Evolutionary conservation across 2,113 vertebrate genomes (phyloP), one percentile per base, ranked within the genome.

Genomic region (Choloepus hoffmanni): DNA sequence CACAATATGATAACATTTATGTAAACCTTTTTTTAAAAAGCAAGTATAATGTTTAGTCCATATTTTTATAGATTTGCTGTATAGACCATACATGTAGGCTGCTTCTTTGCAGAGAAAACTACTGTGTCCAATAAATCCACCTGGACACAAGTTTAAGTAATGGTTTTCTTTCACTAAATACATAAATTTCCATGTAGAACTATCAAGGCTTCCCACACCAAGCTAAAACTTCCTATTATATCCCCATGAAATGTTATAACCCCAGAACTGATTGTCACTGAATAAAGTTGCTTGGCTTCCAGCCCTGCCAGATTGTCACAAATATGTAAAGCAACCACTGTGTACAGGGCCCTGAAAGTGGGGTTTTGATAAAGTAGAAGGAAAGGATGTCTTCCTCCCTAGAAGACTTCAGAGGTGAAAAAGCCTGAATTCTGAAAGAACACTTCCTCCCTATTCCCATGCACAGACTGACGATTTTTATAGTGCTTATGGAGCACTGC

Each of bases 141-240:
- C 36, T 77, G 23, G 73, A 88, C 43, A 53, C 43, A 81, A 78
- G 7, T 11, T 85, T 85, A 45, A 63, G 5, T 10, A 89, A 33
- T 74, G 23, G 85, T 45, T 85, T 95, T 78, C 87, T 88, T 89
- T 55, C 33, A 43, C 91, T 12, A 82, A 76, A 70, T 58, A 45
- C 40, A 68, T 76, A n/a, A 62, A 53, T 63, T 85, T 65, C 21
- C 55, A 83, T 45, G 16, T 40, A 72, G 15, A 94, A 92, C 83
- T 74, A 36, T 13, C 77, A 62, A 67, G 33, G 2, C 2, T 43
- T 90, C 48, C 77, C 43, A 78, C 24, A 67, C 63, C 23, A 78
- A 83, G 53, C 28, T 65, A 30, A 30, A 70, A 86, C 7, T 83
- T 62, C 43, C 53, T 50, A 78, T 33, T 28, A 30, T 24, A 55